Percentiles rank a stretch among this genome's conserved stretches.
phyloP scores from a whole-genome alignment of 2,113 vertebrate genomes.

The Hipposideros armiger region DNA sequence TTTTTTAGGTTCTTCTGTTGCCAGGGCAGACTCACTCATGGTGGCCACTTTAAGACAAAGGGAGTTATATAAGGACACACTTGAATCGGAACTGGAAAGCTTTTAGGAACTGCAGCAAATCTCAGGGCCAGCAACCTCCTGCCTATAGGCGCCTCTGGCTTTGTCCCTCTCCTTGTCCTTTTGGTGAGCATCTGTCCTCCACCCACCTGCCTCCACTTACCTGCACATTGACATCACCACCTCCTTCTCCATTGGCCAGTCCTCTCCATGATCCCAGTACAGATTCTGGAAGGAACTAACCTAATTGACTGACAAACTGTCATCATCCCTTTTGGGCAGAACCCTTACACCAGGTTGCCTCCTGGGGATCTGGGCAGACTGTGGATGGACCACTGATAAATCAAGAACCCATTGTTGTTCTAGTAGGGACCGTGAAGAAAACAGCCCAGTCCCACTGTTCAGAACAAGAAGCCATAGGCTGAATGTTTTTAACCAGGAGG shows the following conservation, averaged over 20 bases:
- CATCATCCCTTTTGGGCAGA: too few species aligned
- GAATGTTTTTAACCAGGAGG: not conserved
- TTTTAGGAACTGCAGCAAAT: not conserved
- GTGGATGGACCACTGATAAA: not conserved
- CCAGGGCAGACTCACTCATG: not conserved
- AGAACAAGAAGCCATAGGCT: not conserved
- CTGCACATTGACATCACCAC: not conserved
- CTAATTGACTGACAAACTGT: not conserved
- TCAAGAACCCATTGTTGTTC: not conserved
- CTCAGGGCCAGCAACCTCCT: not conserved
- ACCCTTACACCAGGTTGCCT: too few species aligned
- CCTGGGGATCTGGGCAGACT: too few species aligned
- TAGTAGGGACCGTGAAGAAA: not conserved
- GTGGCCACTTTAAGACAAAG: not conserved
- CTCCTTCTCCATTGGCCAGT: not conserved
- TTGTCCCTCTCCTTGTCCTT: not conserved
- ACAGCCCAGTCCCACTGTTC: not conserved
- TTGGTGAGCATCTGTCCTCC: not conserved
- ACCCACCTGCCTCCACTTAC: rapidly evolving
- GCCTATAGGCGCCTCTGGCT: not conserved
- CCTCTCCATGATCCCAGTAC: not conserved
- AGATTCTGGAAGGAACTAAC: not conserved
- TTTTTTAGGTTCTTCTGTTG: not conserved
- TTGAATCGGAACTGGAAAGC: not conserved
- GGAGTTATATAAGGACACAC: not conserved